Evolutionary conservation across 2,113 vertebrate genomes (phyloP), one percentile per base, ranked within the genome.

Genomic region (Cephalopterus ornatus): DNA sequence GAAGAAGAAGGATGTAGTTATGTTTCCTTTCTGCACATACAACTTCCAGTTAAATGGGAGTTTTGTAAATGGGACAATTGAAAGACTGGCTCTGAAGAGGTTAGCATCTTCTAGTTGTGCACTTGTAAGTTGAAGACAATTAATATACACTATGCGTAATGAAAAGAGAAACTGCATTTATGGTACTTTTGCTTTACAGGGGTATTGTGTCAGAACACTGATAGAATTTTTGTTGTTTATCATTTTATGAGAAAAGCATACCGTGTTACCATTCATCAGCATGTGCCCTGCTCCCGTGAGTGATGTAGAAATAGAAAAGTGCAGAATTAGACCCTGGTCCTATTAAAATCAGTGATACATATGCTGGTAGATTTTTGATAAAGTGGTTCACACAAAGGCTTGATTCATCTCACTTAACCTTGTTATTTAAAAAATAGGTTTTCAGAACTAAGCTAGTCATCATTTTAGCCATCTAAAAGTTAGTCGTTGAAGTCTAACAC

Each of bases 371-470:
- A 53, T 73, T 76, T 90, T 82, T 96, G 88, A 88, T 83, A 32
- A 85, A 97, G 55, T 80, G 42, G 10, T 93, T 95, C 59, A n/a
- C 72, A 67, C 42, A 67, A 80, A 59, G 46, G 5, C 33, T 80
- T 26, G 0, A 93, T 95, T 92, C 39, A 70, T 95, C 91, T 92
- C 75, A 79, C 90, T 94, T 92, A 92, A 80, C 55, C 63, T 88
- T 80, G 72, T 75, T 88, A 75, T 90, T 96, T 93, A 92, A 96
- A 94, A 95, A 91, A 88, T 80, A 85, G 83, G 16, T 33, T 86
- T 94, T 84, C 78, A 55, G 79, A 83, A 24, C 75, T 77, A 67
- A 88, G 72, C 67, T 90, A 94, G 83, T 91, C 59, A 88, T 94
- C 79, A 86, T 92, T 92, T 94, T 74, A 94, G 33, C 86, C 79